These are phyloP conservation scores for human DNA, from an alignment of 2,113 vertebrate genomes.

Conservation along the genomic window GRCh38 chr17:51454501-51455000, in stretches of 20 bases:
- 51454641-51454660: slow-evolving; percentile 11
- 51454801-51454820: background rate
- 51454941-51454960: background rate
- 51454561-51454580: background rate
- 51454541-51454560: background rate
- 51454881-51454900: background rate
- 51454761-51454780: background rate
- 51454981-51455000: background rate
- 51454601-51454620: slow-evolving; percentile 16
- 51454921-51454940: background rate
- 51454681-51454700: background rate
- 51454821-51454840: background rate
- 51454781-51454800: background rate
- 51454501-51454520: background rate
- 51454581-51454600: background rate
- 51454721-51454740: background rate
- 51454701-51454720: background rate
- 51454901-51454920: background rate
- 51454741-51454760: slow-evolving; percentile 28
- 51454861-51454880: background rate
- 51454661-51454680: background rate
- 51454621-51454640: background rate
- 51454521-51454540: background rate
- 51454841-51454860: background rate
- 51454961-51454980: background rate